Base-by-base conservation (phyloP, 1,140 invertebrate genomes). In the Calliphora vicina region DNA sequence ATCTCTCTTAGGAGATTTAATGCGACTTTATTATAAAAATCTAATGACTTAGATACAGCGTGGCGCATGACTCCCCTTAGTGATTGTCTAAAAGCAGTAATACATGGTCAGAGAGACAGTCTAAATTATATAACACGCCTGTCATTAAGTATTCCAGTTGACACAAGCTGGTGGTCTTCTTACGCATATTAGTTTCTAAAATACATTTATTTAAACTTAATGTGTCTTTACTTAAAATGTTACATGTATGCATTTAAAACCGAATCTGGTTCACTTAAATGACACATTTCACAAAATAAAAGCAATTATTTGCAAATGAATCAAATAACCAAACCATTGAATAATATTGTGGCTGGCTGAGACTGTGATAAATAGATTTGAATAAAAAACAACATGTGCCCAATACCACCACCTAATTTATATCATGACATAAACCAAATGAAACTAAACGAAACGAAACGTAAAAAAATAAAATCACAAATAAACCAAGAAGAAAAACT, bases 241-340 rank as follows among this genome's bases (percentile, higher is more conserved):
- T 50, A 17, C 45, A 50, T 50, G 45, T 50, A 15, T 50, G 45
- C 12, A 15, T 50, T 50, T 17, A 5, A 50, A 50, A 50, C 45
- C 1, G 12, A 35, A 35, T 35, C 10, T 35, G 35, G 6, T 35
- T 10, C 35, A 35, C 10, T 35, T 35, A 35, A 35, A 35, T 57
- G 17, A 67, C 57, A 67, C 20, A 50, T 67, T 8, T 67, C 57
- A 67, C 8, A 67, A 20, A 67, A 1, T 67, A 20, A 23, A 67
- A 67, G 8, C 57, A 67, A 67, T 67, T 67, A 67, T 67, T 67
- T 67, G 61, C 61, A 67, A 67, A 67, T 67, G 23, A 67, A 67
- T 9, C 23, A 0, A 67, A 67, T 25, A 67, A 67, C 3, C n/a
- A 6, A 61, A 43, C 0, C n/a, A 23, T 23, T 67, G 10, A 67